These are phyloP conservation scores for Scaptomyza caliginosa DNA, from an alignment of 2,888 invertebrate species.

Conservation along the genomic window DNA sequence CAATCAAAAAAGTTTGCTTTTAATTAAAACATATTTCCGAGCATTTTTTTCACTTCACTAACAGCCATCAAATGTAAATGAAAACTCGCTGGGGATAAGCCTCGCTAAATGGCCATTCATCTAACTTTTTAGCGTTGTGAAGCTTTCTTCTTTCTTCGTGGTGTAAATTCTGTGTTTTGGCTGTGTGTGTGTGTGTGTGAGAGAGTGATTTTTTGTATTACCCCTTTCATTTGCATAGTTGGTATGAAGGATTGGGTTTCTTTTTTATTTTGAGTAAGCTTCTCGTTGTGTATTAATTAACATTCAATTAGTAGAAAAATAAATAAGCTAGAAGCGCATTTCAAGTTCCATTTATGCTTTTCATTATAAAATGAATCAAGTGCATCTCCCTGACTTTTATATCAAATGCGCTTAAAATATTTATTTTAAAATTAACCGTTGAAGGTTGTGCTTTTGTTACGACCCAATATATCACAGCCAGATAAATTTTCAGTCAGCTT, in stretches of 20 bases:
- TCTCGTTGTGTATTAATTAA: constrained; percentile 55
- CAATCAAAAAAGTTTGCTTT: constrained; percentile 65
- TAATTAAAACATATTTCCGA: constrained; percentile 75
- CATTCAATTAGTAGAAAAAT: constrained; percentile 61
- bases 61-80: constrained; percentile 54
- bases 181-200: background rate
- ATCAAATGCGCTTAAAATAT: constrained; percentile 2
- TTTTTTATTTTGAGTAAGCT: constrained; percentile 1
- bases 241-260: constrained; percentile 8
- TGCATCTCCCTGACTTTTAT: constrained; percentile 13
- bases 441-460: background rate
- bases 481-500: constrained; percentile 11
- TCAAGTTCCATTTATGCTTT: constrained; percentile 50
- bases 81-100: constrained; percentile 35
- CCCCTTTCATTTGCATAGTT: background rate
- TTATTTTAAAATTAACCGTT: constrained; percentile 4
- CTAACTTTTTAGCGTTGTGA: constrained; percentile 36
- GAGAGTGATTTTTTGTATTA: background rate
- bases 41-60: constrained; percentile 29
- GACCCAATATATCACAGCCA: constrained; percentile 2
- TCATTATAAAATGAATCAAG: constrained; percentile 49
- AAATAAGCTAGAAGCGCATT: constrained; percentile 25
- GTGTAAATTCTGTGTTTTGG: background rate
- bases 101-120: constrained; percentile 54
- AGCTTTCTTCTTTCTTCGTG: background rate